Evolutionary conservation across 2,797 vertebrate genomes (phyloP).

Genomic region (Eulemur rubriventer): DNA sequence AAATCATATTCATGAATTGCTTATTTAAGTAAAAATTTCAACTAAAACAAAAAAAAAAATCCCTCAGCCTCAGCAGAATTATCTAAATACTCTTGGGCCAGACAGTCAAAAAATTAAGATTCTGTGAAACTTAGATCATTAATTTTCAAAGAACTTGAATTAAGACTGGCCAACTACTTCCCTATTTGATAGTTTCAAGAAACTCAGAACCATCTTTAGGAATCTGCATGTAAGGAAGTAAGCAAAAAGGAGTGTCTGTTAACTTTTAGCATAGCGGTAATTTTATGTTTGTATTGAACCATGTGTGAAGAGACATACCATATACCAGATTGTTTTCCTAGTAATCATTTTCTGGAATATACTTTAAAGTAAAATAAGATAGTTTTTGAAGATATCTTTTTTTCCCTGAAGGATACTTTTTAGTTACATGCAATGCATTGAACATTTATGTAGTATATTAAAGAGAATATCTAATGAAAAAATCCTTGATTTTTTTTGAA

Average conservation of each 20-base stretch:
- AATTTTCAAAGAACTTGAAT: constrained; percentile 26
- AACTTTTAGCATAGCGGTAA: not conserved
- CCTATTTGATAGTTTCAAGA: constrained; percentile 41
- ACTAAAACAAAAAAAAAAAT: not conserved
- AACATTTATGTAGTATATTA: constrained; percentile 50
- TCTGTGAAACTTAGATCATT: constrained; percentile 4
- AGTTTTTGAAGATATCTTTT: not conserved
- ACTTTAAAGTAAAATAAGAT: constrained; percentile 18
- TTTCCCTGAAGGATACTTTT: not conserved
- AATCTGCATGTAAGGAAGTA: constrained; percentile 10
- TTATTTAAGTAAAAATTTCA: constrained; percentile 34
- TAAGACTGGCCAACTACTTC: not conserved
- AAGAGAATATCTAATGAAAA: constrained; percentile 56
- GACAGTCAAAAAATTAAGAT: not conserved
- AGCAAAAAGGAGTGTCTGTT: not conserved
- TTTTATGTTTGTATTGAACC: not conserved
- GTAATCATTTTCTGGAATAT: constrained; percentile 20
- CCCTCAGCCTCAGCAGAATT: not conserved
- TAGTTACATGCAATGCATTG: not conserved
- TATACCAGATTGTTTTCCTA: not conserved
- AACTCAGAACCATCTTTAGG: not conserved
- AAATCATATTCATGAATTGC: not conserved
- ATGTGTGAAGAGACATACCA: not conserved
- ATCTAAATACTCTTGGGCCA: not conserved
- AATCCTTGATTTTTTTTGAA: constrained; percentile 17